Evolutionary conservation across 2,888 invertebrate species (phyloP), one percentile per base, ranked within the genome.

Genomic region (Allacma fusca): DNA sequence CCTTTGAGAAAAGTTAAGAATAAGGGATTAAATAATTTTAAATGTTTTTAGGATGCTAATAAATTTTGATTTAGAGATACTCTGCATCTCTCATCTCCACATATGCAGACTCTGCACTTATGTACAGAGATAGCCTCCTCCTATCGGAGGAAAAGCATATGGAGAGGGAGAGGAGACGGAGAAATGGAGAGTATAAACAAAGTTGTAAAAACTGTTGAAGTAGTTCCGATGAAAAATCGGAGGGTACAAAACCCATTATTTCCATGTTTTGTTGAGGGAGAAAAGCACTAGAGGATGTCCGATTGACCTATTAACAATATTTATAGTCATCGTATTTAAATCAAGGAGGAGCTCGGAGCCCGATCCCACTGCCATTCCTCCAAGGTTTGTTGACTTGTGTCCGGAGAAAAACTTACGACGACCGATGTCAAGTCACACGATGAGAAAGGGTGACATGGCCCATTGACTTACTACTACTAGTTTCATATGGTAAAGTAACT

Each of bases 241-340:
- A 71, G 43, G 73, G 43, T 65, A 64, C 65, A 74, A 74, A 64
- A 62, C 43, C 44, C 50, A 21, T 65, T 59, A 26, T 57, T 44
- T 26, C n/a, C 65, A 77, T 67, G 65, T 77, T 77, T 73, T 77
- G 65, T 57, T 65, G 75, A 71, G 70, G 69, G 78, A 77, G 72
- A 69, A 77, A 82, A 79, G 81, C 79, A 81, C 79, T 81, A 79
- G 79, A 82, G 83, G 83, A 82, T 80, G 80, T 83, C 83, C 83
- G 83, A 83, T 82, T 83, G 82, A 82, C 81, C 83, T 81, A 82
- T 82, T 83, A 82, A 80, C 81, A 81, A 81, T 82, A 83, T 83
- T 82, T 83, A 83, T 83, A 79, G 82, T 74, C 24, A 78, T 72
- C 78, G 79, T 83, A 83, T 83, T 82, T 81, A 82, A 83, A 83